Base-by-base conservation (phyloP, 2,888 invertebrate genomes). In the Venusia cambrica region DNA sequence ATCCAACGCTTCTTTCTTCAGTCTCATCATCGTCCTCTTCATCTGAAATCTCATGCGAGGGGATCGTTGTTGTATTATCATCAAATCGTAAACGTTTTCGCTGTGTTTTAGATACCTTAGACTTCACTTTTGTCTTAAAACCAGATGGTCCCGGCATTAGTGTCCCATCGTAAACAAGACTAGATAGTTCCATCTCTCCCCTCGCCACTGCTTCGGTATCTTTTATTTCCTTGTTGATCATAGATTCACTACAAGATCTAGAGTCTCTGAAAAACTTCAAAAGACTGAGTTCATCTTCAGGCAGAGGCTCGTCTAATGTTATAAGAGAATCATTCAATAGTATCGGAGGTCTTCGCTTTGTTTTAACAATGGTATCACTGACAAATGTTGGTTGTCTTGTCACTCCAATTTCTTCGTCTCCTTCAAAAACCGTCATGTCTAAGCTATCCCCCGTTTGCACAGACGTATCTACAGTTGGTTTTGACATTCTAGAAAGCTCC, bases 381-480 rank as follows among this genome's bases (percentile, higher is more conserved):
- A 10, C 16, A 28, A 15, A 10, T 17, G 2, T 6, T 9, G 5
- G n/a, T n/a, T n/a, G n/a, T n/a, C n/a, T n/a, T 6, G 1, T 42
- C 11, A 12, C 37, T 10, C 17, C 9, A 19, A 6, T 4, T 5
- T 28, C 11, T 2, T 24, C 15, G 3, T 12, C 1, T 5, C 38
- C 10, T 28, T 36, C 8, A 16, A 31, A n/a, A n/a, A 22, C 15
- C 3, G 47, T 30, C 29, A 73, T 58, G 51, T 75, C 72, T 33
- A 80, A 58, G 48, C 77, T 78, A 2, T 62, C 62, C 13, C 71
- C 73, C 0, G 85, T 84, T 64, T 85, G 85, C 1, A 76, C 64
- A 2, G 53, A 62, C 19, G 38, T 57, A 18, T 79, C 71, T 28
- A 15, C 45, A 3, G 24, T 16, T 1, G 45, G 11, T 16, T 20